Percentiles rank a stretch among this genome's conserved stretches.
These are phyloP conservation scores for Argya squamiceps DNA, from an alignment of 2,797 vertebrate genomes.

Conservation along the genomic window DNA sequence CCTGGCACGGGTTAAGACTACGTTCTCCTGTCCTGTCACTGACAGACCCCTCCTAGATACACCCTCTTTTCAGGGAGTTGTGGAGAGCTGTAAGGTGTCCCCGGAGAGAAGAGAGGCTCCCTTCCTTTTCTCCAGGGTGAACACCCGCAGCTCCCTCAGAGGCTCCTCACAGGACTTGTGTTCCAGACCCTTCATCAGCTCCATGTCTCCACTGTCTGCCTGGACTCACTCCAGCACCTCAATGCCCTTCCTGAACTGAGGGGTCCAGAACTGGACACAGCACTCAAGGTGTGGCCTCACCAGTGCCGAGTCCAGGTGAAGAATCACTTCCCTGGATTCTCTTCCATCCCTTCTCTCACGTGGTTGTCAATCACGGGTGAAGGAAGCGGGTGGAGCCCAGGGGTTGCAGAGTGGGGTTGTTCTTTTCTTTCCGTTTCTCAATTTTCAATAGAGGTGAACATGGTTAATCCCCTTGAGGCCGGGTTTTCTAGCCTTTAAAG, in stretches of 20 bases:
- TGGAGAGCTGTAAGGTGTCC: not conserved
- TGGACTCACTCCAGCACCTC: not conserved
- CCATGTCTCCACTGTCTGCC: too few relatives aligned
- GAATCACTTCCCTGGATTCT: not conserved
- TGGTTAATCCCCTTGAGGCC: not conserved
- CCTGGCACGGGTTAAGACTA: not conserved
- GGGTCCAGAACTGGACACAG: not conserved
- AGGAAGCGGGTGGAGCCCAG: not conserved
- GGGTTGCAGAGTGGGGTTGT: fast-evolving
- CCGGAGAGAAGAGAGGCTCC: not conserved
- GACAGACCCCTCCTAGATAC: not conserved
- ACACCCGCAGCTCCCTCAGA: not conserved
- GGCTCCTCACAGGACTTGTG: not conserved
- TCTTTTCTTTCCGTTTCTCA: not conserved
- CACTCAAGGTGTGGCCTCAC: not conserved
- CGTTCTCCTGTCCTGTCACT: not conserved
- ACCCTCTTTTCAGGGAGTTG: not conserved
- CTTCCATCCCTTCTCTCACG: not conserved
- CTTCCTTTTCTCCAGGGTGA: not conserved
- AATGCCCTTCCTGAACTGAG: too few relatives aligned
- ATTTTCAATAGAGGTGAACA: not conserved
- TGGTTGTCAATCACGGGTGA: fast-evolving
- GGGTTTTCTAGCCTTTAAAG: not conserved
- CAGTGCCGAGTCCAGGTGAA: not conserved
- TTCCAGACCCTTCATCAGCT: not conserved